These are phyloP conservation scores for Oikopleura albicans DNA, from an alignment of 23 tunicate genomes.

Conservation along the genomic window DNA sequence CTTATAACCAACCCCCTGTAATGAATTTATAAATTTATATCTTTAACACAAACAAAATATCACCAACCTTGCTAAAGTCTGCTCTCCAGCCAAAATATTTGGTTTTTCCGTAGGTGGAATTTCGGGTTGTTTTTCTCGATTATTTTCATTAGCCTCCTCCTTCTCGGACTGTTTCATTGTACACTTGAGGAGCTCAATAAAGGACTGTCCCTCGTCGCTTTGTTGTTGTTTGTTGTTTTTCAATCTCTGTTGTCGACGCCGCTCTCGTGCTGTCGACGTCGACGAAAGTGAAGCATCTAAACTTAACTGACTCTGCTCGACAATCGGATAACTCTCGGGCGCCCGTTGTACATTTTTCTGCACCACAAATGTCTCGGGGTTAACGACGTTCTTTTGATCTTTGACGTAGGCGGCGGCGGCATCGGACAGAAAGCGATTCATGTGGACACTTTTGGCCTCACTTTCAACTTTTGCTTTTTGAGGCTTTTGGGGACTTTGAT, in stretches of 20 bases:
- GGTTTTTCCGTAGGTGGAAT: neutral
- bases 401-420: neutral
- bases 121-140: neutral
- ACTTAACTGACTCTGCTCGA: neutral
- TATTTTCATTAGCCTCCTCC: too few species aligned
- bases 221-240: neutral
- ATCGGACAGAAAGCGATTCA: conserved; percentile 1
- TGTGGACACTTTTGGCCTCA: neutral
- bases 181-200: neutral
- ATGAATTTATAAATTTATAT: neutral
- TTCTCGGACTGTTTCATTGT: neutral
- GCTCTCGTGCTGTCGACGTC: neutral
- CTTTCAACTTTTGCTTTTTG: neutral
- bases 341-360: neutral
- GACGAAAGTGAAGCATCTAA: neutral
- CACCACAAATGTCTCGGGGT: neutral
- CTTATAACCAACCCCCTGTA: neutral
- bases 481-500: neutral
- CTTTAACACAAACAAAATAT: neutral
- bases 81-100: neutral
- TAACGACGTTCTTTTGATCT: neutral
- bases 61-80: neutral
- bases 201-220: neutral
- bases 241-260: neutral
- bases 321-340: neutral